Base-by-base conservation (phyloP, 2,888 invertebrate species). In the Slavum lentiscoides region DNA sequence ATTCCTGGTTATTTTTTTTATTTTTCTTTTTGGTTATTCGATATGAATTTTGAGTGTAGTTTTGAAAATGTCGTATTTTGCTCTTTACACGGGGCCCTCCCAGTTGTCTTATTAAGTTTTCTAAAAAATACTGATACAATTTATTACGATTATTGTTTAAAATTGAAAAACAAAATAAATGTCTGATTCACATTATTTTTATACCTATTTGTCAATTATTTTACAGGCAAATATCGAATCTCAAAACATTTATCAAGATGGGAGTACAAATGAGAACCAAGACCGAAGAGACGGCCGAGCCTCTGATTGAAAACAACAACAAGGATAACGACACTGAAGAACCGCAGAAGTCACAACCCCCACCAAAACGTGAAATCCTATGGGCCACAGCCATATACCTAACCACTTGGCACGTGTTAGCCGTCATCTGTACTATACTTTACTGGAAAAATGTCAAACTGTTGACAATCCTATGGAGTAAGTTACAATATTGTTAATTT, bases 381-480 rank as follows among this genome's bases (percentile, higher is more conserved):
- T 80, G 77, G 77, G 19, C 77, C 21, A 80, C 77, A 21, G 70
- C 77, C 55, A 80, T 80, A 72, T 80, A 80, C 19, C n/a, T 80
- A 15, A 80, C 70, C 55, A 70, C 70, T 69, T 80, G 69, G 62
- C 77, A 80, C 19, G 39, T 70, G 19, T 37, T 80, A 19, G 77
- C 77, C 19, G 70, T 70, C 39, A 80, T 80, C 30, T 69, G 62
- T 70, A 70, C 70, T 4, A 55, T 80, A 62, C 70, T 80, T n/a
- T 80, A 70, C 70, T 80, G 68, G 77, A 80, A 70, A 21, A 80
- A 80, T 58, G 77, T 80, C 4, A 80, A 80, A 39, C 2, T 72
- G 21, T 4, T 64, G 39, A 80, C 77, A 4, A 80, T 80, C 19
- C 6, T 39, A 43, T 80, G 77, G 77, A 55, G 77, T 80, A 15